These are phyloP conservation scores for Aleiodes leptofemur DNA, from an alignment of 2,888 invertebrate genomes.

Conservation along the genomic window DNA sequence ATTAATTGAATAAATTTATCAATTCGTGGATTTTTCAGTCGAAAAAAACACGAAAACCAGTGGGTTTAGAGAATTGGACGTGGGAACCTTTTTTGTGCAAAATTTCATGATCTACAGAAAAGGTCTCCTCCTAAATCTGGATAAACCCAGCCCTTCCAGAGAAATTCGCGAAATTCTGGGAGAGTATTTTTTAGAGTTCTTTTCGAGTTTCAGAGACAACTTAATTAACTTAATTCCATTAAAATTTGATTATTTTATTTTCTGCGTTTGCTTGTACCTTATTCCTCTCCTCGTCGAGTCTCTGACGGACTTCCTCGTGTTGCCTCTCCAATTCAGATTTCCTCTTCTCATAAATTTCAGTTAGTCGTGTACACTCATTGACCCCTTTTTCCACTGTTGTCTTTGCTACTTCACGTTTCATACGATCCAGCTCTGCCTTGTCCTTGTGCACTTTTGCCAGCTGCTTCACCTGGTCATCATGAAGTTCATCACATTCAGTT, in stretches of 20 bases:
- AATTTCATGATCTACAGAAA: no score
- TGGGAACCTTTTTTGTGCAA: no score
- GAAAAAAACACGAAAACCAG: background rate
- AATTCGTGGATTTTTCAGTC: background rate
- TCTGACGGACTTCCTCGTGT: constrained; percentile 86
- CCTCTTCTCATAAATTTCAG: constrained; percentile 85
- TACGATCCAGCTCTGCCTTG: constrained; percentile 91
- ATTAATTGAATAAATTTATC: background rate
- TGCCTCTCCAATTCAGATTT: constrained; percentile 85
- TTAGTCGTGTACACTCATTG: constrained; percentile 89
- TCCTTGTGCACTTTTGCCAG: constrained; percentile 92
- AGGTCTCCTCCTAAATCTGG: no score
- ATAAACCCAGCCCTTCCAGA: no score
- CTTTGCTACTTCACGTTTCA: constrained; percentile 89
- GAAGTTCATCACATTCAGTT: background rate
- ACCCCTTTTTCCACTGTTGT: constrained; percentile 93
- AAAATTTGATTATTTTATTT: no score
- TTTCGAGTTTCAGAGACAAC: no score
- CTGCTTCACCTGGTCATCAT: constrained; percentile 80
- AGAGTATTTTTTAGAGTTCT: no score
- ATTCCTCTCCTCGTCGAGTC: constrained; percentile 81
- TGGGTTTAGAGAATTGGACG: background rate
- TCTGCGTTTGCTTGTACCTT: constrained; percentile 75
- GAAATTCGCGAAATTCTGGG: no score
- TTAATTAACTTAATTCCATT: no score